Conservation (phyloP, 1,140 invertebrate species). For the Oscheius sp. region DNA sequence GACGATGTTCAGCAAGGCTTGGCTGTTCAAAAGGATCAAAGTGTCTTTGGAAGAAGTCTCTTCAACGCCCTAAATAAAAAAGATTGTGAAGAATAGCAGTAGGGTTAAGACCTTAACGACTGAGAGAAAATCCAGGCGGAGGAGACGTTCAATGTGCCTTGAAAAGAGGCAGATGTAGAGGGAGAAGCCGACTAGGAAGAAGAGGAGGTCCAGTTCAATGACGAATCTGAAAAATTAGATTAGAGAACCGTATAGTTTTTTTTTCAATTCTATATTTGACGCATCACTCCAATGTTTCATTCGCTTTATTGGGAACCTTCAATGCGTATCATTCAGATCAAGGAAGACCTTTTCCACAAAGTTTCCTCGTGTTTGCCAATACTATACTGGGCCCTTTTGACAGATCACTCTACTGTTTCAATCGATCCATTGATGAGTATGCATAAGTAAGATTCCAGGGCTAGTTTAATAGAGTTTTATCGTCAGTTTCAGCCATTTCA, state of each 20-base stretch:
- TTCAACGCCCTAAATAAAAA: slow-evolving; percentile 25
- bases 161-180: slow-evolving; percentile 49
- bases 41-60: slow-evolving; percentile 25
- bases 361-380: too few species aligned
- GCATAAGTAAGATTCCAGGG: too few species aligned
- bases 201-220: slow-evolving; percentile 51
- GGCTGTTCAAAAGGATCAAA: slow-evolving; percentile 21
- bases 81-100: background rate
- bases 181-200: slow-evolving; percentile 40
- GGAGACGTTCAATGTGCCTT: slow-evolving; percentile 49
- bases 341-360: too few species aligned
- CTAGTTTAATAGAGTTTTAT: too few species aligned
- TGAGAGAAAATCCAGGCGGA: slow-evolving; percentile 56
- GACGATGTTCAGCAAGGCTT: slow-evolving; percentile 31
- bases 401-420: too few species aligned
- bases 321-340: too few species aligned
- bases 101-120: slow-evolving; percentile 41
- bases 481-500: too few species aligned
- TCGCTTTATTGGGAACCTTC: too few species aligned
- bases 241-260: too few species aligned
- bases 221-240: slow-evolving; percentile 48
- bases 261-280: slow-evolving; percentile 22
- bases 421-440: too few species aligned
- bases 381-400: too few species aligned
- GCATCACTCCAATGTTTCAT: background rate